phyloP scores from a whole-genome alignment of 2,113 vertebrate species.

The Willisornis vidua region DNA sequence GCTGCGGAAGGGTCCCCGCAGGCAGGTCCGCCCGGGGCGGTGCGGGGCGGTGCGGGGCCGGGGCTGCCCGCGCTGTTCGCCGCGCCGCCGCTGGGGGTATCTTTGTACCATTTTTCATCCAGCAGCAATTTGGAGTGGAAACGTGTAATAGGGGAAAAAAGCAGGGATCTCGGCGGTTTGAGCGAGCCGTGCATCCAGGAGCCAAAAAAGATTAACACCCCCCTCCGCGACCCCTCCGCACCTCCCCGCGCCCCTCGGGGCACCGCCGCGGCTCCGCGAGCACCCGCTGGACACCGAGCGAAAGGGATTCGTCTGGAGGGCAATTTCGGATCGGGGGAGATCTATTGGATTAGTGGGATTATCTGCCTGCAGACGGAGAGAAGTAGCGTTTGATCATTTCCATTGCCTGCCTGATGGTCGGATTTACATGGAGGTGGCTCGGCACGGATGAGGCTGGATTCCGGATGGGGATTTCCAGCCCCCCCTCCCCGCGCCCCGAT shows the following conservation, averaged over 20 bases:
- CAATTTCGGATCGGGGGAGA: slow-evolving; percentile 78
- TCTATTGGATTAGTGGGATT: slow-evolving; percentile 84
- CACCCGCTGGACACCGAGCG: slow-evolving; percentile 59
- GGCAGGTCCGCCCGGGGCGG: neutral
- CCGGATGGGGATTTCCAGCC: slow-evolving; percentile 53
- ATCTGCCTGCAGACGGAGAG: slow-evolving; percentile 79
- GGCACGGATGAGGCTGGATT: slow-evolving; percentile 56
- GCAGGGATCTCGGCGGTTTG: slow-evolving; percentile 78
- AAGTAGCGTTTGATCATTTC: slow-evolving; percentile 77
- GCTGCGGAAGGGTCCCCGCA: neutral
- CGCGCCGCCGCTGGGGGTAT: slow-evolving; percentile 78
- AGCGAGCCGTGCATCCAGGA: slow-evolving; percentile 82
- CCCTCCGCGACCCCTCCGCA: neutral
- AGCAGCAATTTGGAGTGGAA: slow-evolving; percentile 79
- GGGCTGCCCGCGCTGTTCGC: slow-evolving; percentile 67
- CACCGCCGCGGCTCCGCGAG: slow-evolving; percentile 34
- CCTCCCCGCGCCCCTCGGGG: neutral
- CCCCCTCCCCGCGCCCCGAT: slow-evolving; percentile 2
- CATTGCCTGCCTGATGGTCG: slow-evolving; percentile 76
- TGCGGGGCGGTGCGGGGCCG: neutral
- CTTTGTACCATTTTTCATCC: slow-evolving; percentile 86
- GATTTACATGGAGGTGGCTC: slow-evolving; percentile 79
- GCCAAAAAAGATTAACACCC: slow-evolving; percentile 72
- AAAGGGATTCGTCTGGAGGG: slow-evolving; percentile 76
- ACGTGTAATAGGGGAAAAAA: slow-evolving; percentile 75